Conservation (phyloP, 2,113 vertebrate genomes). For the Podiceps cristatus region DNA sequence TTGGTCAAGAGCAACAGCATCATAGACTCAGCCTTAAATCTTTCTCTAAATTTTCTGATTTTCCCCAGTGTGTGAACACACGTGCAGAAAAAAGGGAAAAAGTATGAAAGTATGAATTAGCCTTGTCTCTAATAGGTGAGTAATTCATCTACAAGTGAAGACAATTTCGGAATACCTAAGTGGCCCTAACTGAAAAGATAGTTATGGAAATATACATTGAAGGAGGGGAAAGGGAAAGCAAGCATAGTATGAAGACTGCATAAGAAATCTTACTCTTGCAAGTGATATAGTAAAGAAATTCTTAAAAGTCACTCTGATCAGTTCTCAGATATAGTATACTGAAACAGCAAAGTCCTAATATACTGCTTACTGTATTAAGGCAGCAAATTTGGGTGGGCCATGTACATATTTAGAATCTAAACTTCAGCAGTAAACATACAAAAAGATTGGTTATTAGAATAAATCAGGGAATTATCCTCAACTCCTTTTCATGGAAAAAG, state of each 20-base stretch:
- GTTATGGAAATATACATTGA: neutral
- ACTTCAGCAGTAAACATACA: neutral
- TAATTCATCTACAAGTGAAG: neutral
- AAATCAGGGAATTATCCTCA: neutral
- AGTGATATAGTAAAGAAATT: neutral
- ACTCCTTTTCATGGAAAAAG: neutral
- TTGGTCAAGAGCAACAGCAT: neutral
- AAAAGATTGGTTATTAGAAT: neutral
- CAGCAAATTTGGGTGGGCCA: neutral
- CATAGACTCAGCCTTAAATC: neutral
- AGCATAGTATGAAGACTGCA: neutral
- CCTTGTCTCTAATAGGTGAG: neutral
- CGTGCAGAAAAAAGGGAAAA: neutral
- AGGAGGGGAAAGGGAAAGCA: neutral
- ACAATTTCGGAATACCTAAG: neutral
- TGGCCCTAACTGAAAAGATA: neutral
- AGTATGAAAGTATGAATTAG: neutral
- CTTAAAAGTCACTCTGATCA: neutral
- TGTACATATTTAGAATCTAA: neutral
- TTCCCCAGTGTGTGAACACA: neutral
- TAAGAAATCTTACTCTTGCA: neutral
- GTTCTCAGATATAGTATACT: neutral
- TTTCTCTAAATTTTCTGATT: neutral
- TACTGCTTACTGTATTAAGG: neutral
- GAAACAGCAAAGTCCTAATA: neutral